These are phyloP conservation scores for Leucosticte australis DNA, from an alignment of 2,113 vertebrate species.

Conservation along the genomic window DNA sequence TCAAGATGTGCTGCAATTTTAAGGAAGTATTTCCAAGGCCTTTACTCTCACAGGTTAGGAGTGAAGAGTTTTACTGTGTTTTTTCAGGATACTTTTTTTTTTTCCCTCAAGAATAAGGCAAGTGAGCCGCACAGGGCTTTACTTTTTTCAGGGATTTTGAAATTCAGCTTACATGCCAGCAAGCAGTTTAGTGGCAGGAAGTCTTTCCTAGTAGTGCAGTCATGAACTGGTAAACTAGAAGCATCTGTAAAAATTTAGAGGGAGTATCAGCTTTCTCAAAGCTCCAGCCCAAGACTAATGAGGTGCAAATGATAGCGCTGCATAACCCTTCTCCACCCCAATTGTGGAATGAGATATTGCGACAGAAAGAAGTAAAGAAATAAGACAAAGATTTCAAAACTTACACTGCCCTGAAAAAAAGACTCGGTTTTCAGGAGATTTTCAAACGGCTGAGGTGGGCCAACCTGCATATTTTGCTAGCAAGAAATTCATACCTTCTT, in stretches of 20 bases:
- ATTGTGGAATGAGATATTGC: conserved; percentile 77
- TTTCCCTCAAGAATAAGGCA: conserved; percentile 57
- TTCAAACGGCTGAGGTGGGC: conserved; percentile 58
- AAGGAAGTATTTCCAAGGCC: conserved; percentile 57
- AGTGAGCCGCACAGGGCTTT: conserved; percentile 75
- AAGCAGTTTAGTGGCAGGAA: conserved; percentile 84
- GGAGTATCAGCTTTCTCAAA: conserved; percentile 85
- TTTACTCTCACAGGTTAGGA: conserved; percentile 45
- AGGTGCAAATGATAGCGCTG: conserved; percentile 84
- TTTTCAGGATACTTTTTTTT: conserved; percentile 40
- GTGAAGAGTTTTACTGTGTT: conserved; percentile 62
- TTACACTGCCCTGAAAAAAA: conserved; percentile 41
- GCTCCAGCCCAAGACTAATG: conserved; percentile 81
- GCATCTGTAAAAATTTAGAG: conserved; percentile 88
- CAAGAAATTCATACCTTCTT: conserved; percentile 65
- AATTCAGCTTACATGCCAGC: conserved; percentile 81
- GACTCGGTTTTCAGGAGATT: conserved; percentile 45
- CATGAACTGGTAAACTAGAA: conserved; percentile 86
- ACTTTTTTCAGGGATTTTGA: conserved; percentile 80
- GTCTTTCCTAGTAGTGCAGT: conserved; percentile 81
- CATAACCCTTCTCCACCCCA: conserved; percentile 76
- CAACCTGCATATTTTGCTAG: conserved; percentile 43
- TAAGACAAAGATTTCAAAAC: conserved; percentile 69
- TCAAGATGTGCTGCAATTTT: conserved; percentile 56
- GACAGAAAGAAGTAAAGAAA: conserved; percentile 72